Evolutionary conservation across 2,113 vertebrate genomes (phyloP), one percentile per base, ranked within the genome.

Genomic region (Blennius ocellaris): DNA sequence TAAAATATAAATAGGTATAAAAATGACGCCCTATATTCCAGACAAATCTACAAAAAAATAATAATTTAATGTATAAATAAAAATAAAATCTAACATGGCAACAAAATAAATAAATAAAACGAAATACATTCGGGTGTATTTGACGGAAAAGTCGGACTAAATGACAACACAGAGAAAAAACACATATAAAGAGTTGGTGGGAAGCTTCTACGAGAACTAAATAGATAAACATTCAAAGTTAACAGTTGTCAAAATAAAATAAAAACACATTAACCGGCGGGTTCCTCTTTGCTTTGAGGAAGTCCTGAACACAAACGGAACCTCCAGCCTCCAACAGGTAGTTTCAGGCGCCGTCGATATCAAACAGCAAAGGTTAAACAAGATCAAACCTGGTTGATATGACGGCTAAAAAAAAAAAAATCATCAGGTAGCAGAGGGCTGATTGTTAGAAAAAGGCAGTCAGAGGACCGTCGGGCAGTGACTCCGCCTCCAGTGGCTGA

Each of bases 21-120:
- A 86, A 84, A 66, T 17, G 21, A 78, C 37, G 67, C 14, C 16
- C 56, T 41, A 30, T 56, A 56, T 56, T 53, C 50, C 53, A 63
- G 15, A 74, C 70, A 76, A n/a, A 6, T 55, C 78, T 81, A 80
- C 59, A 81, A 86, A 81, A 86, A 69, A 85, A 88, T 80, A 85
- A 88, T 80, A 85, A 84, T 52, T 75, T 70, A 90, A 89, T 54
- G 21, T 36, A 92, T 90, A 88, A 91, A 91, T 90, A 85, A 90
- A 30, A 80, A 84, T 15, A 73, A 80, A 87, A 5, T 4, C 41
- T 59, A 75, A 49, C 47, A 59, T 43, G 2, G 50, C 14, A 59
- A 80, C 80, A 81, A 87, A 89, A 83, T 63, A 65, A 58, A 45
- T 38, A 59, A 78, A 79, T 14, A 67, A 67, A 60, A 70, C 40